Conservation (phyloP, 1,140 invertebrate genomes). For the Archegozetes longisetosus region DNA sequence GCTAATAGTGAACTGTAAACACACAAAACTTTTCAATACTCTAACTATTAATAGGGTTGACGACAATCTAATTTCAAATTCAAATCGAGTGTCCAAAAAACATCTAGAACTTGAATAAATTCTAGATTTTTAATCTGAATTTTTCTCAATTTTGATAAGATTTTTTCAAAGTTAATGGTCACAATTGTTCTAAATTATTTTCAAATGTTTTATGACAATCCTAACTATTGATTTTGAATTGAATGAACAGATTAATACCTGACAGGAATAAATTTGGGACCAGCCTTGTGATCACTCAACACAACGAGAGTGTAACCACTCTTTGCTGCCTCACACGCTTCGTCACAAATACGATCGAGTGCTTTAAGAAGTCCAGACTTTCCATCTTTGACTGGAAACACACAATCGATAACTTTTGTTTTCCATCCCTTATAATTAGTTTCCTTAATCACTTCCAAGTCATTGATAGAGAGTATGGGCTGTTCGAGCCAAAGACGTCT, state of each 20-base stretch:
- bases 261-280: constrained; percentile 37
- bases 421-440: constrained; percentile 80
- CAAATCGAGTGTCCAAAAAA: too few relatives aligned
- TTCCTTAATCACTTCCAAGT: constrained; percentile 68
- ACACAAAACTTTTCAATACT: too few relatives aligned
- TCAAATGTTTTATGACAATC: too few relatives aligned
- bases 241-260: too few relatives aligned
- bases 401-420: constrained; percentile 76
- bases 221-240: too few relatives aligned
- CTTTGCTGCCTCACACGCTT: constrained; percentile 62
- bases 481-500: constrained; percentile 81
- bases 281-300: constrained; percentile 64
- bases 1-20: constrained; percentile 63
- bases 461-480: constrained; percentile 79
- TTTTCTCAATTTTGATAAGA: too few relatives aligned
- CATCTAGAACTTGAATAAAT: too few relatives aligned
- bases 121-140: too few relatives aligned
- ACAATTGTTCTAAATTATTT: too few relatives aligned
- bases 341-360: constrained; percentile 57
- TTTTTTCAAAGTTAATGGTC: constrained; percentile 25
- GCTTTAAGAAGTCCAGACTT: constrained; percentile 53
- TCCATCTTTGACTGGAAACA: constrained; percentile 53
- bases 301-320: constrained; percentile 70
- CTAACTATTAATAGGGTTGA: constrained; percentile 26
- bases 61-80: too few relatives aligned